Evolutionary conservation across 2,888 invertebrate species (phyloP).

Genomic region (Lochmaea capreae): DNA sequence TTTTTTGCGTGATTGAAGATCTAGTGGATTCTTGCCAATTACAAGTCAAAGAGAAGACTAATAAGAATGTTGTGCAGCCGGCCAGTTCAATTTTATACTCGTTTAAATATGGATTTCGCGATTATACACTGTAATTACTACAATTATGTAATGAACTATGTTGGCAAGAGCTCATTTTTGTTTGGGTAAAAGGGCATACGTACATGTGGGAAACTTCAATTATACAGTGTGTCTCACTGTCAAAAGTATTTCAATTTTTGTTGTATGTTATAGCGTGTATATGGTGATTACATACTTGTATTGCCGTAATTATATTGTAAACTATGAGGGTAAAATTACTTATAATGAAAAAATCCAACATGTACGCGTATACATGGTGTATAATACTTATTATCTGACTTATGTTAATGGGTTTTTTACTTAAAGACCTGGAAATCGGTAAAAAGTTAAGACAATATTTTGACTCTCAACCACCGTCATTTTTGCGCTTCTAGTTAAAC

Average conservation of each 20-base stretch:
- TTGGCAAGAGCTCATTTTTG: conserved; percentile 39
- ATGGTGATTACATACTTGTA: conserved; percentile 4
- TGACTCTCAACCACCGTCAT: too few relatives aligned
- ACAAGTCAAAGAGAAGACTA: conserved; percentile 35
- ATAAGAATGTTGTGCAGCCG: conserved; percentile 38
- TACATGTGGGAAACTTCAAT: conserved; percentile 49
- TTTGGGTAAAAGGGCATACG: conserved; percentile 47
- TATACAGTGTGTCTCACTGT: conserved; percentile 23
- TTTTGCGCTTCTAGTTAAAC: too few relatives aligned
- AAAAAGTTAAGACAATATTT: too few relatives aligned
- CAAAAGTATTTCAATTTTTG: conserved; percentile 9
- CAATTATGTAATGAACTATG: conserved; percentile 46
- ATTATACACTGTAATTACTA: conserved; percentile 46
- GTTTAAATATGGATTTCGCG: conserved; percentile 45
- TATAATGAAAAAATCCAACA: neutral
- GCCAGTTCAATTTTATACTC: conserved; percentile 42
- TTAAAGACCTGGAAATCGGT: too few relatives aligned
- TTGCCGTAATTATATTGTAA: neutral
- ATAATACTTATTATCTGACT: neutral
- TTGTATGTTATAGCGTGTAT: neutral
- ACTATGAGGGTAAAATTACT: neutral
- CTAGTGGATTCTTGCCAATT: conserved; percentile 32
- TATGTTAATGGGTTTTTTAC: too few relatives aligned
- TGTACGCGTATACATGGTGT: neutral
- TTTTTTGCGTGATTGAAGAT: conserved; percentile 32